These are phyloP conservation scores for Yponomeuta malinellus DNA, from an alignment of 2,888 invertebrate species.

Conservation along the genomic window DNA sequence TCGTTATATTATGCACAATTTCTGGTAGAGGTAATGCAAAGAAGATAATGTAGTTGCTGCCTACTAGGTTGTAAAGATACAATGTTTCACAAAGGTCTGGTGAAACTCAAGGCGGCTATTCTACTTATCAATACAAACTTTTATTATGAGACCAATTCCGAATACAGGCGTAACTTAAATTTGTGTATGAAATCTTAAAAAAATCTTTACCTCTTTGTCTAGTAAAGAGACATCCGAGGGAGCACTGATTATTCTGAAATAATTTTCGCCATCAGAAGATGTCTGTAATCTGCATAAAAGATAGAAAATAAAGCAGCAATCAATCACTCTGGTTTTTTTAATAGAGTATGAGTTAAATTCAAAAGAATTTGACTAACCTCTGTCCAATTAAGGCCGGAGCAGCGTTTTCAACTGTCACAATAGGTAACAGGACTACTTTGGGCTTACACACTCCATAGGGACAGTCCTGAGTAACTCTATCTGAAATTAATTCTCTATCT, in stretches of 20 bases:
- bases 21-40: too few species aligned
- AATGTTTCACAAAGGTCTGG: too few species aligned
- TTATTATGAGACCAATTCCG: too few species aligned
- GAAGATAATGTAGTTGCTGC: too few species aligned
- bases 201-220: neutral
- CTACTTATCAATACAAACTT: too few species aligned
- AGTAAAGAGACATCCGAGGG: neutral
- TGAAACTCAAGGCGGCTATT: too few species aligned
- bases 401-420: slow-evolving; percentile 52
- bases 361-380: neutral
- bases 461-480: neutral
- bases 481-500: neutral
- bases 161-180: neutral
- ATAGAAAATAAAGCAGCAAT: neutral
- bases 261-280: neutral
- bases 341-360: neutral
- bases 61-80: too few species aligned
- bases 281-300: neutral
- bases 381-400: slow-evolving; percentile 26
- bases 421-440: slow-evolving; percentile 46
- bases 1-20: too few species aligned
- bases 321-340: neutral
- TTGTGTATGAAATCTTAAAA: neutral
- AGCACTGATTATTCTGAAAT: neutral
- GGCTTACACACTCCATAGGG: slow-evolving; percentile 35